phyloP scores from a whole-genome alignment of 2,797 vertebrate species.

The Podargus strigoides region DNA sequence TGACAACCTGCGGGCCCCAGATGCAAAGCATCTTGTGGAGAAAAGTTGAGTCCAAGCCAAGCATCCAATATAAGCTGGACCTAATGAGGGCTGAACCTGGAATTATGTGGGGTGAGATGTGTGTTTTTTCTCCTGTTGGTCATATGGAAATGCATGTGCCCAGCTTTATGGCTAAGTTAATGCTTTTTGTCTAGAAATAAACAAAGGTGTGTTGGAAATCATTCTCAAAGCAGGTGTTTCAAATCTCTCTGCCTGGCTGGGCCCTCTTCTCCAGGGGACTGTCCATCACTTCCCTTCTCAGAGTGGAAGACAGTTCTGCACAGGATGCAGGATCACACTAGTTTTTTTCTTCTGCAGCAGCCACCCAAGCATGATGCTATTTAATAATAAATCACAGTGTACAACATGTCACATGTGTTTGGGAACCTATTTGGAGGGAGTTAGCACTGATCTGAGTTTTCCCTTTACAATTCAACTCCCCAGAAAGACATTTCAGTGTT shows the following conservation, averaged over 20 bases:
- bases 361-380: no score
- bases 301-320: neutral
- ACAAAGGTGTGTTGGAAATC: accelerated
- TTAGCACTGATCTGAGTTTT: neutral
- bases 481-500: neutral
- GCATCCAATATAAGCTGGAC: neutral
- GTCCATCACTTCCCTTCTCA: neutral
- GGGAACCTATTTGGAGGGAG: neutral
- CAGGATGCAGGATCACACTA: neutral
- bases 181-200: neutral
- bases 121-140: neutral
- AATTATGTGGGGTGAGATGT: neutral
- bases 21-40: neutral
- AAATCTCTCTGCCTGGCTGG: neutral
- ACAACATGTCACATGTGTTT: neutral
- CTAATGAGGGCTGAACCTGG: neutral
- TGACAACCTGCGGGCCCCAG: neutral
- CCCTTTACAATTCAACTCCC: neutral
- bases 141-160: neutral
- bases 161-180: accelerated
- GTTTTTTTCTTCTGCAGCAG: neutral
- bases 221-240: neutral
- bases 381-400: neutral
- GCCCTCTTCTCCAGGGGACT: neutral
- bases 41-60: neutral